Evolutionary conservation across 1,140 invertebrate genomes (phyloP), one percentile per base, ranked within the genome.

Genomic region (Drosophila mayri): DNA sequence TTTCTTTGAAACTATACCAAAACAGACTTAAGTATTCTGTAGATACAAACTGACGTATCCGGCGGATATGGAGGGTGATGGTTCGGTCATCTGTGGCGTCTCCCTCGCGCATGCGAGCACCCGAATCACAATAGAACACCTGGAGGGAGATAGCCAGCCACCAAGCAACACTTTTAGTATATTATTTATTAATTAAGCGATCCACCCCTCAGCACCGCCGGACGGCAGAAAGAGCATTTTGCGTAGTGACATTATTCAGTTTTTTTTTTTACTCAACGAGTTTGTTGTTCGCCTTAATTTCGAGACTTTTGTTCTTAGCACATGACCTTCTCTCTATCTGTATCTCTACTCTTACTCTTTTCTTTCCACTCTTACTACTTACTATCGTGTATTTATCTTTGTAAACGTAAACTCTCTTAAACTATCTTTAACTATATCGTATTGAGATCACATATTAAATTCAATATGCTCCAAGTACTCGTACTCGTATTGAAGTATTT

Each of bases 251-350:
- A 76, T 49, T 44, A 62, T 81, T 76, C 18, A 62, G 68, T 80
- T 68, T 52, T 35, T 28, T 35, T 28, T 22, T 12, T 12, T 35
- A 54, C 32, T 70, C 55, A 30, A 38, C 52, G 9, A 46, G 52
- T 73, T 41, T 38, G 50, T 62, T 74, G 57, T 67, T 85, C 67
- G 75, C 73, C 63, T 80, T 81, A 40, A 60, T 70, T 79, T 88
- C 43, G 46, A 67, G 49, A 72, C 61, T 84, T 67, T 81, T 76
- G 65, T 83, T 86, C 75, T 61, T 79, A 81, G 85, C 86, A 88
- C 81, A 67, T 78, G 61, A 70, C 84, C 80, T 90, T 59, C 47
- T 72, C 54, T 72, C 67, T 82, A 28, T 67, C 50, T 58, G 35
- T 55, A 64, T 49, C 38, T 74, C 50, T 65, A 67, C 14, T 66